Percentiles rank a stretch among this genome's conserved stretches.
phyloP scores from a whole-genome alignment of 2,113 vertebrate genomes.

The Callipepla squamata region DNA sequence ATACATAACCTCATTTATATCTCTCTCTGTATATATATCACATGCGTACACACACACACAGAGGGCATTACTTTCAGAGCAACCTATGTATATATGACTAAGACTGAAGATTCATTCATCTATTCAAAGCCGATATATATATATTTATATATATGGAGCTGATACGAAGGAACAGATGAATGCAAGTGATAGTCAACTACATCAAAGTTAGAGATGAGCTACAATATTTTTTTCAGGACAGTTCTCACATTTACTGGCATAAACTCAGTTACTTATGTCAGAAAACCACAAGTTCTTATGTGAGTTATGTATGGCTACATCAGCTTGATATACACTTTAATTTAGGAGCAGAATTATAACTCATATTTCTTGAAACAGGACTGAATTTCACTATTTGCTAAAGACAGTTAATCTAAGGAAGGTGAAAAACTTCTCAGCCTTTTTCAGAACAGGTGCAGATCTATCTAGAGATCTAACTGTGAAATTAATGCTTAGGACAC shows the following conservation, averaged over 20 bases:
- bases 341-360: background rate
- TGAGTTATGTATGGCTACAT: background rate
- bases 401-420: background rate
- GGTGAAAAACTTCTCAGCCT: background rate
- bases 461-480: background rate
- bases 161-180: background rate
- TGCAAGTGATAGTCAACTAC: background rate
- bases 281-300: background rate
- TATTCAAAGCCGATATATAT: background rate
- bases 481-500: background rate
- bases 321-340: background rate
- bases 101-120: background rate
- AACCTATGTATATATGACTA: background rate
- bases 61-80: background rate
- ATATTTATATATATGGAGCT: background rate
- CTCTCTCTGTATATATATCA: background rate
- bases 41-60: background rate
- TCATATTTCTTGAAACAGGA: background rate
- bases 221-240: background rate
- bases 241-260: background rate
- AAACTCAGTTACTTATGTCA: background rate
- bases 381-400: background rate
- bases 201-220: slow-evolving; percentile 1
- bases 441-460: background rate
- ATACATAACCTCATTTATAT: background rate